Base-by-base conservation (phyloP, 2,797 vertebrate genomes). In the Bovichtus diacanthus region DNA sequence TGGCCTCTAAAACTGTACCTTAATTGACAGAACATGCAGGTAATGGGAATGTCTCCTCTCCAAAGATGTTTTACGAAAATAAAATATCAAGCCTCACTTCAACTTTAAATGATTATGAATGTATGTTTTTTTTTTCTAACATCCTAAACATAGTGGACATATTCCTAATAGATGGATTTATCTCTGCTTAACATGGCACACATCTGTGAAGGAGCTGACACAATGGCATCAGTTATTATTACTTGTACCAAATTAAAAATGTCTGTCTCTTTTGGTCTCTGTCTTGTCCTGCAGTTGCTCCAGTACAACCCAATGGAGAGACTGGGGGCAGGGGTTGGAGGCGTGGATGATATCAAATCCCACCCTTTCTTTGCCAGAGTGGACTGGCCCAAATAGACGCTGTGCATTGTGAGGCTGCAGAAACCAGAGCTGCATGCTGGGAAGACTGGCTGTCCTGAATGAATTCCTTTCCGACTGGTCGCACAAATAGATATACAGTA, bases 321-420 rank as follows among this genome's bases (percentile, higher is more conserved):
- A 75, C 95, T 99, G 82, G 98, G 98, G 43, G 96, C 98, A 18
- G 98, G 98, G 1, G 97, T 95, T 41, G 96, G 96, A 49, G 98
- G 97, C 29, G 97, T 96, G 59, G 98, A 99, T 87, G 98, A 99
- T 78, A 98, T 99, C 89, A 98, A 97, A 92, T 97, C 98, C 69
- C 98, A 99, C 87, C 98, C 98, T 1, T 99, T 99, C 93, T 99
- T 99, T 85, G 92, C 94, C 82, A 93, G 85, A 49, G 95, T 97
- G 91, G 93, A 96, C 84, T 98, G 98, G 98, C 90, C 95, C 89
- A 96, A 91, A 84, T 98, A 93, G 93, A 83, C 78, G 27, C 60
- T 62, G 89, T 36, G 74, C 64, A 53, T 36, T 55, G 59, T 58
- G 74, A 69, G 43, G 77, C 41, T n/a, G 55, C 2, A 19, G 59